Evolutionary conservation across 2,888 invertebrate species (phyloP).

Genomic region (Augiades crinisus): DNA sequence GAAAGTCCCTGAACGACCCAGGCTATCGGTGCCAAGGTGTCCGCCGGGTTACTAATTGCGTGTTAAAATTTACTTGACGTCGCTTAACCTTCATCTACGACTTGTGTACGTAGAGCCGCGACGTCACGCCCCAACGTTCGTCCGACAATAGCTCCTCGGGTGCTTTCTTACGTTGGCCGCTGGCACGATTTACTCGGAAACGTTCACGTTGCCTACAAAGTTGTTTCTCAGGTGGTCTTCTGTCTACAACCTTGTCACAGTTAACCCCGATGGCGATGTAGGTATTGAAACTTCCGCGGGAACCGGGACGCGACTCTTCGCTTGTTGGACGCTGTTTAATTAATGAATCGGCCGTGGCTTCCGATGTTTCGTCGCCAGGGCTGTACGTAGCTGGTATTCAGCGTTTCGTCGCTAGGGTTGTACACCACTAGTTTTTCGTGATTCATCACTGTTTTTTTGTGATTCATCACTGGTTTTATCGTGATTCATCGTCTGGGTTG

Average conservation of each 20-base stretch:
- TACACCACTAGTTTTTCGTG: no score
- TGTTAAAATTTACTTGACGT: conserved; percentile 78
- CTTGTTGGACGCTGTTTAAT: conserved; percentile 55
- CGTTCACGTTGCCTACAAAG: conserved; percentile 49
- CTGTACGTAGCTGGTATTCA: no score
- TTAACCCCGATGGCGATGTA: conserved; percentile 56
- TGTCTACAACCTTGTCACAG: conserved; percentile 71
- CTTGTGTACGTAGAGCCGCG: conserved; percentile 49
- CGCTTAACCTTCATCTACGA: conserved; percentile 63
- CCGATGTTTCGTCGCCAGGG: conserved; percentile 21
- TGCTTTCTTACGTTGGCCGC: conserved; percentile 44
- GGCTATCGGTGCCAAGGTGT: conserved; percentile 72
- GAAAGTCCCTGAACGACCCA: conserved; percentile 54
- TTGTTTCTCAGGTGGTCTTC: conserved; percentile 67
- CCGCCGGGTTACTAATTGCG: conserved; percentile 70
- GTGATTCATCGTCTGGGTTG: no score
- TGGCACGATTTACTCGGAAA: conserved; percentile 59
- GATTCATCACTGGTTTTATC: no score
- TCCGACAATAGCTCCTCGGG: conserved; percentile 43
- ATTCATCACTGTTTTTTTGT: conserved; percentile 5
- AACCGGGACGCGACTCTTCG: conserved; percentile 56
- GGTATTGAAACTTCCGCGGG: conserved; percentile 65
- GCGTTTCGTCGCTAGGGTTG: no score
- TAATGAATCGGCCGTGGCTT: conserved; percentile 38
- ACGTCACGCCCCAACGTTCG: conserved; percentile 34